phyloP scores from a whole-genome alignment of 2,888 invertebrate genomes.

The Melangyna quadrimaculata region DNA sequence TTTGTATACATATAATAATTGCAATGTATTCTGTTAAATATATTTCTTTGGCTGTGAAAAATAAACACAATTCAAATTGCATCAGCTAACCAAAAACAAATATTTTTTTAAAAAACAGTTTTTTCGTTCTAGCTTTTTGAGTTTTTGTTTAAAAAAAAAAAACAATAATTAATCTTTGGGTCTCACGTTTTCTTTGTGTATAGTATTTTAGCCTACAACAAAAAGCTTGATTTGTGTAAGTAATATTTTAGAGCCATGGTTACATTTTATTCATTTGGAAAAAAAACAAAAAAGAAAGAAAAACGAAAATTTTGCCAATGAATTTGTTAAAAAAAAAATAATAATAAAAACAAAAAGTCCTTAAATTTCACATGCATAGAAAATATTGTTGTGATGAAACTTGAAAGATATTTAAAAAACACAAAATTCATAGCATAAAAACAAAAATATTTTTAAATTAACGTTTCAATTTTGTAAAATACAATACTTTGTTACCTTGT shows the following conservation, averaged over 20 bases:
- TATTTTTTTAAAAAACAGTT: neutral
- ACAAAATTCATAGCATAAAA: too few relatives aligned
- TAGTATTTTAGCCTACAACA: slow-evolving; percentile 33
- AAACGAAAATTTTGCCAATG: slow-evolving; percentile 41
- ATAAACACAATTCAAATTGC: slow-evolving; percentile 60
- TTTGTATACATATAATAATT: slow-evolving; percentile 21
- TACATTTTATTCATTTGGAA: slow-evolving; percentile 47
- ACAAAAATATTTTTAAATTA: too few relatives aligned
- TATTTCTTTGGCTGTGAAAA: slow-evolving; percentile 61
- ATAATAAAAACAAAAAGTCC: neutral
- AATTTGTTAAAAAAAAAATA: neutral
- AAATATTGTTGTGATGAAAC: neutral
- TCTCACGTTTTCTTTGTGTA: slow-evolving; percentile 49
- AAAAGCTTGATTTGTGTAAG: slow-evolving; percentile 48
- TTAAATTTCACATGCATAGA: neutral
- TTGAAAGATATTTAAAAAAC: neutral
- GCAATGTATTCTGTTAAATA: slow-evolving; percentile 62
- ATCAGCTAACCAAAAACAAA: slow-evolving; percentile 61
- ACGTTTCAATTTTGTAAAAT: too few relatives aligned
- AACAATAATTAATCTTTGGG: slow-evolving; percentile 35
- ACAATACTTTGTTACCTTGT: too few relatives aligned
- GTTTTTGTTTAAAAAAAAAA: slow-evolving; percentile 29
- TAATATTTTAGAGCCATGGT: slow-evolving; percentile 45
- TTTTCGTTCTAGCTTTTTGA: slow-evolving; percentile 44
- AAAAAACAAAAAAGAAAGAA: slow-evolving; percentile 51